A percentile compares a stretch with the other conserved stretches of the same genome.
Evolutionary conservation across 1,140 invertebrate species (phyloP).

Genomic region (Bombus pyrosoma): DNA sequence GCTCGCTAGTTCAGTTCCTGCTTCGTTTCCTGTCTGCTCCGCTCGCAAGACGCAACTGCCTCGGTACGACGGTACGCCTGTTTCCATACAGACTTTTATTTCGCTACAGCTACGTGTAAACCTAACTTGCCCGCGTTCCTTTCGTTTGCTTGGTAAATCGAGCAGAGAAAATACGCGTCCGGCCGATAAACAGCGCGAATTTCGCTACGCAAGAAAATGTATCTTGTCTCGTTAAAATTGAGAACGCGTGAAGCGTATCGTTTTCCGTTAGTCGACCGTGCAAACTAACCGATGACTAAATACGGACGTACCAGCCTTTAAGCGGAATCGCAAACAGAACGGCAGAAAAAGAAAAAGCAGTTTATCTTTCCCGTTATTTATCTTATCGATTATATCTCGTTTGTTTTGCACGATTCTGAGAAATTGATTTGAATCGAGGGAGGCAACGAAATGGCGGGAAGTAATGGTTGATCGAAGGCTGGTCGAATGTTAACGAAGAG

Average conservation of each 20-base stretch:
- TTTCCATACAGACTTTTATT: too few relatives aligned
- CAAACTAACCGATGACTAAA: too few relatives aligned
- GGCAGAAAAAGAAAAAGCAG: neutral
- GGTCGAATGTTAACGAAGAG: neutral
- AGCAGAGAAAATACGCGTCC: accelerated
- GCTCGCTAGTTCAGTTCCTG: neutral
- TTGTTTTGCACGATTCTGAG: neutral
- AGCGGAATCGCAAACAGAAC: neutral
- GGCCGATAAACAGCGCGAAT: too few relatives aligned
- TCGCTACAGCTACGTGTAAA: too few relatives aligned
- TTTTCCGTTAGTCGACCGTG: too few relatives aligned
- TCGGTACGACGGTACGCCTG: neutral
- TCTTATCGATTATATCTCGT: neutral
- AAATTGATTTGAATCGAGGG: neutral
- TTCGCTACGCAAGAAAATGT: too few relatives aligned
- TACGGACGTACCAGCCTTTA: too few relatives aligned
- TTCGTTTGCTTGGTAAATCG: too few relatives aligned
- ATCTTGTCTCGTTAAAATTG: too few relatives aligned
- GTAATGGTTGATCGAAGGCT: neutral
- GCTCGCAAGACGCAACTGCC: too few relatives aligned
- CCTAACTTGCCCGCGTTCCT: too few relatives aligned
- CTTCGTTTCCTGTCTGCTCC: neutral
- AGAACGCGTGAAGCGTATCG: too few relatives aligned
- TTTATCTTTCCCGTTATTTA: neutral
- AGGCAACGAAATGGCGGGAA: neutral